Conservation (phyloP, 2,888 invertebrate genomes). For the Catocala sponsa region DNA sequence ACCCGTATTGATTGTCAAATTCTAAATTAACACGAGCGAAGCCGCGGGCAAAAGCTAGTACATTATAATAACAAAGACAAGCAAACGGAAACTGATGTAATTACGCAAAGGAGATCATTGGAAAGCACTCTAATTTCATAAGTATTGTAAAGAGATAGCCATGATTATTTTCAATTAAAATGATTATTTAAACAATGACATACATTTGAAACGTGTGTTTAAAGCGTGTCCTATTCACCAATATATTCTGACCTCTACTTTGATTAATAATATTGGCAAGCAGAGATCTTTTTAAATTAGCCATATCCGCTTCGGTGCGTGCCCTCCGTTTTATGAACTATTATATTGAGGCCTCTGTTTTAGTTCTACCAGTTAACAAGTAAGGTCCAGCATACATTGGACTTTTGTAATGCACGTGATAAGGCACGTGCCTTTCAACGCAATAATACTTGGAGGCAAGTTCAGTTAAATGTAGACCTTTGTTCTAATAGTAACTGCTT, state of each 20-base stretch:
- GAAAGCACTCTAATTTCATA: no score
- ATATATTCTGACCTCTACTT: conserved; percentile 32
- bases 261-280: background rate
- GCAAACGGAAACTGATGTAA: no score
- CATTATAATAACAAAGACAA: no score
- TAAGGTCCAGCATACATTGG: conserved; percentile 2
- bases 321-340: conserved; percentile 35
- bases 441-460: background rate
- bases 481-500: no score
- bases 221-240: conserved; percentile 61
- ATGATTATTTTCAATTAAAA: conserved; percentile 65
- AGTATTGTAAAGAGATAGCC: no score
- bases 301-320: conserved; percentile 57
- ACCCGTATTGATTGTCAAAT: no score
- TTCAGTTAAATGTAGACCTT: background rate
- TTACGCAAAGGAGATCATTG: no score
- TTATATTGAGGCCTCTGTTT: conserved; percentile 8
- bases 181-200: conserved; percentile 80
- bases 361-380: background rate
- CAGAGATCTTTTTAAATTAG: conserved; percentile 13
- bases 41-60: no score
- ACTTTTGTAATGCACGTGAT: background rate
- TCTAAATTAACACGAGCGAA: no score
- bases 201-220: conserved; percentile 55
- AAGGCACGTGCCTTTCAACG: conserved; percentile 12